phyloP scores from a whole-genome alignment of 2,113 vertebrate species.

The Bungarus multicinctus region DNA sequence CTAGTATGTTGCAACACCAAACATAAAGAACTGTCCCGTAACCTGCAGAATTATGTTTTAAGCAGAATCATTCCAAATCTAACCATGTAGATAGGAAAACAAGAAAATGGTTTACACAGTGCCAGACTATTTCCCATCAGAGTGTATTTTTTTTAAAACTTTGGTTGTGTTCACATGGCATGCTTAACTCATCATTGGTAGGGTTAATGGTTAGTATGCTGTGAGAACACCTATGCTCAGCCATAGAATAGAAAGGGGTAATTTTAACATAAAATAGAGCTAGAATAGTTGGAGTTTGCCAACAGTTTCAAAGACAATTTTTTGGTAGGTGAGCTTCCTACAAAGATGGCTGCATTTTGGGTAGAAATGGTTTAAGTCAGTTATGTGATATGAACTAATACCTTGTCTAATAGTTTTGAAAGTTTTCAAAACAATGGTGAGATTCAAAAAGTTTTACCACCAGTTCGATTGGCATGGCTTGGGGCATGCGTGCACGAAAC shows the following conservation, averaged over 20 bases:
- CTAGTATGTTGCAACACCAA: neutral
- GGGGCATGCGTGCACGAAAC: too few species aligned
- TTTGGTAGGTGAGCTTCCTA: neutral
- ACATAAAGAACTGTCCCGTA: neutral
- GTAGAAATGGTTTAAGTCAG: neutral
- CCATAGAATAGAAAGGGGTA: neutral
- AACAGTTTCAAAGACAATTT: neutral
- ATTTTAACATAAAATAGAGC: neutral
- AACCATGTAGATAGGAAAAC: neutral
- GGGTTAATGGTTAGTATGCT: neutral
- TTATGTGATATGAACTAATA: neutral
- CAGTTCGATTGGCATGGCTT: too few species aligned
- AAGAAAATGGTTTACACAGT: neutral
- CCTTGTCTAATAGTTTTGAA: neutral
- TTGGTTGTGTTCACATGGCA: neutral
- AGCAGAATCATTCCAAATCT: neutral
- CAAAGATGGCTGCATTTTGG: neutral
- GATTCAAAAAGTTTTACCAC: too few species aligned
- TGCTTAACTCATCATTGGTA: neutral
- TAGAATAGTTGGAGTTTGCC: neutral
- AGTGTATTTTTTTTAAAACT: neutral
- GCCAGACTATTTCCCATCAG: neutral
- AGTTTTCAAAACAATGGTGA: neutral
- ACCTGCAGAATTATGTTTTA: neutral
- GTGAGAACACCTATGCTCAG: neutral